These are phyloP conservation scores for Cephus cinctus DNA, from an alignment of 1,140 invertebrate genomes.

Conservation along the genomic window DNA sequence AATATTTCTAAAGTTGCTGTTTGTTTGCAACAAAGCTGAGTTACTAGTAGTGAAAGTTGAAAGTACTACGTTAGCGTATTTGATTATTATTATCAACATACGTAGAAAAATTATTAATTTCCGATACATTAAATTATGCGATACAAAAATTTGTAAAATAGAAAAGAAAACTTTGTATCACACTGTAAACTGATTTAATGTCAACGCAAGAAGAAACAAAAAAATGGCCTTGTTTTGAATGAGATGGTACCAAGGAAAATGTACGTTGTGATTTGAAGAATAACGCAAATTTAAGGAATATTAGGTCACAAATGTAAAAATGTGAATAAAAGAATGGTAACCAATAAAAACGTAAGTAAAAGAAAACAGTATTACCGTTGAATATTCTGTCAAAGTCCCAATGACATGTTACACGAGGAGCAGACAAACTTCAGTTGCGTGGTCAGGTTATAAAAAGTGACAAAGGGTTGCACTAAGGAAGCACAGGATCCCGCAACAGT, in stretches of 20 bases:
- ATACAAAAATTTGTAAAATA: too few relatives aligned
- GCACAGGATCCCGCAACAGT: conserved; percentile 4
- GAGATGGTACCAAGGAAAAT: neutral
- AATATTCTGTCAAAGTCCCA: conserved; percentile 31
- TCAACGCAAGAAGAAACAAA: conserved; percentile 2
- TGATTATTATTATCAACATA: too few relatives aligned
- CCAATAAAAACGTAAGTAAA: conserved; percentile 5
- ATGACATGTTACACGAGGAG: conserved; percentile 25
- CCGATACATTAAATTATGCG: too few relatives aligned
- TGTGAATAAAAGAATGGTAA: neutral
- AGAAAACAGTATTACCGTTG: conserved; percentile 9
- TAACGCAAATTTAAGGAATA: neutral
- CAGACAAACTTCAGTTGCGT: conserved; percentile 13
- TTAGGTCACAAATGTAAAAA: neutral
- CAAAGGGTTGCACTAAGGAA: conserved; percentile 15
- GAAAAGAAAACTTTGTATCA: too few relatives aligned
- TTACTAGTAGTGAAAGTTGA: too few relatives aligned
- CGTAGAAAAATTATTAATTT: too few relatives aligned
- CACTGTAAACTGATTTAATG: too few relatives aligned
- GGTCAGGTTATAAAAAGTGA: conserved; percentile 35
- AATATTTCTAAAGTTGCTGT: too few relatives aligned
- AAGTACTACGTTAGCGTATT: too few relatives aligned
- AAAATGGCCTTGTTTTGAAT: neutral
- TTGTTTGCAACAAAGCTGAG: too few relatives aligned
- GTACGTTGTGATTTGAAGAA: neutral